Evolutionary conservation across 2,797 vertebrate genomes (phyloP), one percentile per base, ranked within the genome.

Genomic region (Phyllotis vaccarum): DNA sequence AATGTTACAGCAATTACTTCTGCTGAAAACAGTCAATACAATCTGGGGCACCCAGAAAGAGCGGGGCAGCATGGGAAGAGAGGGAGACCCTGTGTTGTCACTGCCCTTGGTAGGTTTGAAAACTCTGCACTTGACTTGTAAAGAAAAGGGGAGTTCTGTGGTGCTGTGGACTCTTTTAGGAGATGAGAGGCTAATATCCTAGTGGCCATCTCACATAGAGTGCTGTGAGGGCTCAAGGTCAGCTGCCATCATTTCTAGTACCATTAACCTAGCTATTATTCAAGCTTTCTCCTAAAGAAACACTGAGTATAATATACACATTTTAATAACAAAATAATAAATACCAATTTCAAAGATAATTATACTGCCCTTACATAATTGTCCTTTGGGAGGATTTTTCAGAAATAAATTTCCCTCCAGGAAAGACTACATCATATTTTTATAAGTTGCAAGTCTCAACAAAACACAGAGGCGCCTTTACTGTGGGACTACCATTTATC

Each of bases 391-490:
- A 34, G 40, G 49, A 40, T 43, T 93, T 80, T 82, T 83, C 75
- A 86, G 58, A 95, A 95, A 92, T 66, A 92, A 92, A 82, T n/a
- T 37, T 60, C 21, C 7, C 46, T 49, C 68, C 37, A 60, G 24
- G 12, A 95, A 96, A 80, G 54, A 82, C 22, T 1, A 68, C 34
- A 93, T 46, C 40, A 72, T 7, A n/a, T 60, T 94, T 83, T 74
- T 31, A 49, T 49, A 90, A 17, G 62, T n/a, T n/a, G n/a, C n/a
- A n/a, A n/a, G n/a, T n/a, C n/a, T n/a, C n/a, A n/a, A n/a, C n/a
- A n/a, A n/a, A n/a, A n/a, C n/a, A n/a, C n/a, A n/a, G n/a, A n/a
- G n/a, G n/a, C n/a, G 56, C 2, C 78, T 72, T 79, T 94, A 80
- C 14, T 82, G 37, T 79, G 21, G 46, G 31, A 66, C 5, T 64